Evolutionary conservation across 2,113 vertebrate genomes (phyloP), one percentile per base, ranked within the genome.

Genomic region (Scytalopus superciliaris): DNA sequence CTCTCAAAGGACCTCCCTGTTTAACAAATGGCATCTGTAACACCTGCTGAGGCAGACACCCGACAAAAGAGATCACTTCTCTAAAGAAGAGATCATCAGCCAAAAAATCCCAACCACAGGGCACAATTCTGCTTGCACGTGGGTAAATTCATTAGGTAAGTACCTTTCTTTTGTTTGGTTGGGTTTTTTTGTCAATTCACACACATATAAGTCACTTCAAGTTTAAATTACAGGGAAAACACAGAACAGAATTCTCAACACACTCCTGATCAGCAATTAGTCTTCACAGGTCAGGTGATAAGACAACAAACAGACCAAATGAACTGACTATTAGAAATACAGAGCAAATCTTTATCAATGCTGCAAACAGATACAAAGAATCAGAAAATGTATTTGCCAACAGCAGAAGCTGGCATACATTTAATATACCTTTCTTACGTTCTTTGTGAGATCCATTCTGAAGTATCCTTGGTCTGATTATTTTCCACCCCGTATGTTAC

Each of bases 341-440:
- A 70, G 5, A 67, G 13, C 14, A 60, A 60, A 40, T 45, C 14
- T 83, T 87, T 13, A 66, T 50, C 67, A 80, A 14, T 27, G 52
- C 27, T 87, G 76, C 72, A 79, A 92, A 70, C 39, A 95, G 47
- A 86, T 6, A 80, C 0, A 4, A 84, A 89, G 45, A 89, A 66
- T 45, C 18, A n/a, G 28, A 86, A 93, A 95, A 90, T 39, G 55
- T 84, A 86, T 75, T 63, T 81, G 69, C 52, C 89, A 96, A 49
- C 35, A 84, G 66, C 84, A 84, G 64, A 87, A 75, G 52, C 66
- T 57, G 74, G 60, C 70, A 93, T 42, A 95, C 62, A 82, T 86
- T 95, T 64, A 56, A 75, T 90, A 72, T 78, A 95, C 93, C 76
- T 90, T 94, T 90, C 69, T 87, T 57, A 53, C 0, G 10, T 49